These are phyloP conservation scores for Sebastes trivittatus DNA, from an alignment of 2,797 vertebrate species.

Conservation along the genomic window DNA sequence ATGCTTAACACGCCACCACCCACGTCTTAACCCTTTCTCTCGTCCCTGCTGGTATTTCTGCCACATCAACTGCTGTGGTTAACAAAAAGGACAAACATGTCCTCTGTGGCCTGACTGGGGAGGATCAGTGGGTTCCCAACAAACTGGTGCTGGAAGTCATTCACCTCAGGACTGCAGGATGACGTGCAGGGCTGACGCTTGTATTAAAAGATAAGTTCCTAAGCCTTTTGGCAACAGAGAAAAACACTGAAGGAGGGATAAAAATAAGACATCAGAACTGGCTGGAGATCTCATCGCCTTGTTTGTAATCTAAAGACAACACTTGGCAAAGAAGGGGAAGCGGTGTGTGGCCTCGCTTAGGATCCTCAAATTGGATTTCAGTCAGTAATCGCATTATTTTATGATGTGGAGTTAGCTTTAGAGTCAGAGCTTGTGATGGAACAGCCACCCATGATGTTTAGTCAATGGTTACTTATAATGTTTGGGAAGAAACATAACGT, in stretches of 20 bases:
- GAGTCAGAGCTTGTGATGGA: neutral
- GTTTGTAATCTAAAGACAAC: constrained; percentile 32
- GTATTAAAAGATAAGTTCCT: constrained; percentile 66
- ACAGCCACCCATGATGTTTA: neutral
- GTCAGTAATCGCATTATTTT: neutral
- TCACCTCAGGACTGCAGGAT: constrained; percentile 39
- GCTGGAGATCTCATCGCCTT: constrained; percentile 22
- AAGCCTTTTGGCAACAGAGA: constrained; percentile 65
- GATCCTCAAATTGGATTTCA: constrained; percentile 1
- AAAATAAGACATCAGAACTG: constrained; percentile 55
- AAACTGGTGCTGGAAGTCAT: constrained; percentile 33
- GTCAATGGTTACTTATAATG: neutral
- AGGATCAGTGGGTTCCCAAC: constrained; percentile 34
- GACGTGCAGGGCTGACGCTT: constrained; percentile 63
- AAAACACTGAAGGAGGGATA: constrained; percentile 40
- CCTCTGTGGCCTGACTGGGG: constrained; percentile 1
- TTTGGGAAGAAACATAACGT: neutral
- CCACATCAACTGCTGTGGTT: constrained; percentile 19
- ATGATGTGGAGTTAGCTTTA: neutral
- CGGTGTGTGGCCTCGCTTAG: constrained; percentile 30
- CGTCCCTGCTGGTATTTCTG: constrained; percentile 10
- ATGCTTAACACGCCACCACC: constrained; percentile 41
- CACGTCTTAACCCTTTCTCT: constrained; percentile 8
- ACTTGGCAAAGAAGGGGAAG: constrained; percentile 24
- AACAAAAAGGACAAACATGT: constrained; percentile 50